Evolutionary conservation across 1,140 invertebrate species (phyloP), one percentile per base, ranked within the genome.

Genomic region (Lamellibrachia luymesi): DNA sequence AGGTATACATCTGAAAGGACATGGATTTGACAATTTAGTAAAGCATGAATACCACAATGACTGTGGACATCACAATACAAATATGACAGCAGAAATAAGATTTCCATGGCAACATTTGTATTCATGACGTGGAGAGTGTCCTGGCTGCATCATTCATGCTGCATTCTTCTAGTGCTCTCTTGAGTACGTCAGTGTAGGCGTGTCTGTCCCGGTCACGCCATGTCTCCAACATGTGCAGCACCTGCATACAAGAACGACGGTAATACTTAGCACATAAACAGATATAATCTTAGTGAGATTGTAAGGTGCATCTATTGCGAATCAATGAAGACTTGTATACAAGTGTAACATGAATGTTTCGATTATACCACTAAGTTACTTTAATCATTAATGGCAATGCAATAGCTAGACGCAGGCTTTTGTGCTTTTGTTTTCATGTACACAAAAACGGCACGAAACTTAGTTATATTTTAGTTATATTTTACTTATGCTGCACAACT

Each of bases 181-280:
- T 80, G 17, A 80, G 64, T 10, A 80, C 8, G 1, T 92, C 56
- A 7, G 50, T 64, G 56, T 27, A 92, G 7, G 49, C 56, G 10
- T 90, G 92, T 52, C 94, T 94, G 90, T 95, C 95, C n/a, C 94
- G 64, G 22, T 93, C 56, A 89, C 94, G 94, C 95, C 95, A 95
- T 27, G 92, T 92, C 90, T 94, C 92, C 80, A 95, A 92, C 94
- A 95, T 94, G 50, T 93, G 64, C 25, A 93, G 94, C 2, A 94
- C 94, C 95, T 95, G 94, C 38, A 94, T 92, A 52, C 93, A 92
- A 52, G 93, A n/a, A 5, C 50, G 49, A 91, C 93, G 52, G 51
- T 50, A 90, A 7, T 51, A 38, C 27, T 25, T 38, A 38, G 38
- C 38, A 38, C 38, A 38, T 38, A 38, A 38, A 38, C 38, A 38